These are phyloP conservation scores for Sinelater perroti DNA, from an alignment of 2,888 invertebrate genomes.

Conservation along the genomic window DNA sequence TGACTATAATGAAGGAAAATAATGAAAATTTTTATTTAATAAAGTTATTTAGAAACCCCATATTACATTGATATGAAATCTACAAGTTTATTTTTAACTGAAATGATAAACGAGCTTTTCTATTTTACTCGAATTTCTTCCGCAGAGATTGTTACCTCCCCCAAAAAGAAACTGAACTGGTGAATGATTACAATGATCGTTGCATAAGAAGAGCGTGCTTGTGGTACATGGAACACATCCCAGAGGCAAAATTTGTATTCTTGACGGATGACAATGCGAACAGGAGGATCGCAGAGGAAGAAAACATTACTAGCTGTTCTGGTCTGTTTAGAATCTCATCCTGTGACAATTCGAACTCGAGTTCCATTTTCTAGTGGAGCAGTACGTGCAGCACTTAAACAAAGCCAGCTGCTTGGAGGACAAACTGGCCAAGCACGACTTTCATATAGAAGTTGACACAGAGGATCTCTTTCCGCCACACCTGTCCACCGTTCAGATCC, in stretches of 20 bases:
- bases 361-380: slow-evolving; percentile 64
- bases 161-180: slow-evolving; percentile 80
- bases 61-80: too few relatives aligned
- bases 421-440: slow-evolving; percentile 78
- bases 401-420: slow-evolving; percentile 77
- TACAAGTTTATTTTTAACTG: too few relatives aligned
- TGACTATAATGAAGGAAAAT: too few relatives aligned
- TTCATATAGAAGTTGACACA: slow-evolving; percentile 67
- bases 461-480: slow-evolving; percentile 86
- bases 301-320: slow-evolving; percentile 75
- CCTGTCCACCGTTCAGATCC: slow-evolving; percentile 78
- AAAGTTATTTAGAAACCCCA: too few relatives aligned
- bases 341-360: background rate
- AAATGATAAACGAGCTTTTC: too few relatives aligned
- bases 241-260: slow-evolving; percentile 72
- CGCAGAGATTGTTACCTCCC: slow-evolving; percentile 90
- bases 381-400: slow-evolving; percentile 80
- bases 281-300: slow-evolving; percentile 73
- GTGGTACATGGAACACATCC: slow-evolving; percentile 86
- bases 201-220: slow-evolving; percentile 82
- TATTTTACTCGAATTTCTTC: too few relatives aligned
- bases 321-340: slow-evolving; percentile 62
- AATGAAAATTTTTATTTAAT: too few relatives aligned
- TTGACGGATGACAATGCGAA: slow-evolving; percentile 87
- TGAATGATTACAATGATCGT: slow-evolving; percentile 91